Evolutionary conservation across 2,113 vertebrate species (phyloP).

Genomic region (Tricholaema leucomelas): DNA sequence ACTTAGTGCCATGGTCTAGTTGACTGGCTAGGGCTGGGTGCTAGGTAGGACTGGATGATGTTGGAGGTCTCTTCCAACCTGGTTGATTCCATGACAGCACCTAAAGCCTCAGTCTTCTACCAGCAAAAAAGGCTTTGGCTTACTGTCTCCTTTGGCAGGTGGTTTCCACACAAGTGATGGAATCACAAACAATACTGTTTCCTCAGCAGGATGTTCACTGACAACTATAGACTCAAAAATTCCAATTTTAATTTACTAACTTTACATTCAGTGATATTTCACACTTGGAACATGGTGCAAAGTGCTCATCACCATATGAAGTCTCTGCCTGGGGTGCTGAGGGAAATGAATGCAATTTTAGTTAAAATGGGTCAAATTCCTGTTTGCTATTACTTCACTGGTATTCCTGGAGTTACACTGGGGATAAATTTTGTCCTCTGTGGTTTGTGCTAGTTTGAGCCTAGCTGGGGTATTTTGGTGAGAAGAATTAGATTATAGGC

Average conservation of each 20-base stretch:
- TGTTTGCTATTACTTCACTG: background rate
- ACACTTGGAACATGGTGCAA: conserved; percentile 12
- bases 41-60: no score
- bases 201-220: background rate
- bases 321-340: background rate
- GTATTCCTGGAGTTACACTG: background rate
- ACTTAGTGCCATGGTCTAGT: no score
- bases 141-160: background rate
- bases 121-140: background rate
- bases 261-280: conserved; percentile 25
- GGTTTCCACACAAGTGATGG: background rate
- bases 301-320: conserved; percentile 3
- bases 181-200: background rate
- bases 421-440: background rate
- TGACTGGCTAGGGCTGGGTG: no score
- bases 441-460: no score
- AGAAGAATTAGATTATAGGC: no score
- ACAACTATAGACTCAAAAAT: conserved; percentile 1
- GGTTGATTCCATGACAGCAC: no score
- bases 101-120: background rate
- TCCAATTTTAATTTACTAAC: conserved; percentile 23
- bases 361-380: background rate
- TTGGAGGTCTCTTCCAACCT: no score
- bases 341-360: background rate
- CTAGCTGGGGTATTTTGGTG: no score